Evolutionary conservation across 1,140 invertebrate genomes (phyloP), one percentile per base, ranked within the genome.

Genomic region (Brachionus rubens): DNA sequence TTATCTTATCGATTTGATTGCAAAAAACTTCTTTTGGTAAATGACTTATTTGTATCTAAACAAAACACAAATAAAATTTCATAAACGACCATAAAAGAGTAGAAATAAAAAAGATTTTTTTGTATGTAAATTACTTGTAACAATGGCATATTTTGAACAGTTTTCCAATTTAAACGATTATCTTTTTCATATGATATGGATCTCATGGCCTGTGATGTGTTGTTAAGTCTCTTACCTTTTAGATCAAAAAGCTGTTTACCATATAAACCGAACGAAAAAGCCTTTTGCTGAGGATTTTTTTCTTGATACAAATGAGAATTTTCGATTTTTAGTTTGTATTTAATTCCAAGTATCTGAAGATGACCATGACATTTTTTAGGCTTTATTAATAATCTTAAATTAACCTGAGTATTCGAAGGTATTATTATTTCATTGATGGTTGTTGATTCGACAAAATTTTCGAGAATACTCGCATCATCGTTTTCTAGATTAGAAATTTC

Each of bases 241-340:
- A 75, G 16, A 24, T 52, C 19, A 75, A 75, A 75, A 33, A 75
- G 28, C 30, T 50, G 46, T 52, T 75, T 75, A 26, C 26, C 70
- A 12, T 9, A 50, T 52, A 50, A 46, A 2, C 24, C 16, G 43
- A 46, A 19, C 3, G 3, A 1, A 6, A 5, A 50, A 21, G 21
- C 28, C 19, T 0, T 21, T 19, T 36, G 28, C 19, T 47, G 19
- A 28, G n/a, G 16, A 28, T 48, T 19, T 28, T 14, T 7, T 24
- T 3, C 3, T n/a, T n/a, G n/a, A n/a, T n/a, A n/a, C n/a, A n/a
- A n/a, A n/a, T n/a, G n/a, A n/a, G n/a, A n/a, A n/a, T n/a, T n/a
- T n/a, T n/a, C n/a, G n/a, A 62, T 30, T 46, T 12, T 19, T 48
- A 70, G 19, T 48, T 47, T 48, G 4, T 30, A 70, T 36, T 70